Percentiles rank a stretch among this genome's conserved stretches.
Evolutionary conservation across 2,797 vertebrate genomes (phyloP).

Genomic region (Gymnodraco acuticeps): DNA sequence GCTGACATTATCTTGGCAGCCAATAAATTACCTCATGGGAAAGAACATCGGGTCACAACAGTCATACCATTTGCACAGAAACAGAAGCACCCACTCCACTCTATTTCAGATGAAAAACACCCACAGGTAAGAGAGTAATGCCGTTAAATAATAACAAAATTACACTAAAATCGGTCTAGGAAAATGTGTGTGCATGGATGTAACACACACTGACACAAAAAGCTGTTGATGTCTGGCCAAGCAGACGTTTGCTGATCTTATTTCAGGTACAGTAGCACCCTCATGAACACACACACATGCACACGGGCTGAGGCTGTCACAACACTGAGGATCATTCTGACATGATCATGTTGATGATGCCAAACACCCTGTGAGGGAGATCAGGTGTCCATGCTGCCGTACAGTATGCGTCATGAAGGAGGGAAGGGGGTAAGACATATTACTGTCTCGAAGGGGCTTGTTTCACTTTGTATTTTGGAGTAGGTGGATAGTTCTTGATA

Average conservation of each 20-base stretch:
- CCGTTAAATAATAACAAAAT: slow-evolving; percentile 14
- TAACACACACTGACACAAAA: slow-evolving; percentile 10
- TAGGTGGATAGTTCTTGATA: not conserved
- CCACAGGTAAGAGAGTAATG: slow-evolving; percentile 28
- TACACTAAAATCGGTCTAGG: not conserved
- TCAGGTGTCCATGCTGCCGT: slow-evolving; percentile 11
- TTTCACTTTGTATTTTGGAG: not conserved
- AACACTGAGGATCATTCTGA: slow-evolving; percentile 41
- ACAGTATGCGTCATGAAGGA: slow-evolving; percentile 12
- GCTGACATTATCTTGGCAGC: slow-evolving; percentile 23
- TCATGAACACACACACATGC: slow-evolving; percentile 20
- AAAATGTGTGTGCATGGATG: slow-evolving; percentile 13
- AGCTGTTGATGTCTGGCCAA: slow-evolving; percentile 21
- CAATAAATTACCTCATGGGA: slow-evolving; percentile 30
- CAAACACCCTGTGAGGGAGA: slow-evolving; percentile 35
- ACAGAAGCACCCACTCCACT: slow-evolving; percentile 21
- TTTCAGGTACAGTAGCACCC: slow-evolving; percentile 37
- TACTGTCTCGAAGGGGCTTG: not conserved
- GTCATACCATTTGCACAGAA: slow-evolving; percentile 11
- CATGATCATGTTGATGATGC: slow-evolving; percentile 49
- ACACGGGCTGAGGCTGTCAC: slow-evolving; percentile 45
- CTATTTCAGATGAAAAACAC: slow-evolving; percentile 25
- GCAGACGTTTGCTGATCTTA: slow-evolving; percentile 38
- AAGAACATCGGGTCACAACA: slow-evolving; percentile 32
- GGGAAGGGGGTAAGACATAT: not conserved